A percentile compares a stretch with the other conserved stretches of the same genome.
These are phyloP conservation scores for Agriopis leucophaearia DNA, from an alignment of 2,888 invertebrate species.

Conservation along the genomic window DNA sequence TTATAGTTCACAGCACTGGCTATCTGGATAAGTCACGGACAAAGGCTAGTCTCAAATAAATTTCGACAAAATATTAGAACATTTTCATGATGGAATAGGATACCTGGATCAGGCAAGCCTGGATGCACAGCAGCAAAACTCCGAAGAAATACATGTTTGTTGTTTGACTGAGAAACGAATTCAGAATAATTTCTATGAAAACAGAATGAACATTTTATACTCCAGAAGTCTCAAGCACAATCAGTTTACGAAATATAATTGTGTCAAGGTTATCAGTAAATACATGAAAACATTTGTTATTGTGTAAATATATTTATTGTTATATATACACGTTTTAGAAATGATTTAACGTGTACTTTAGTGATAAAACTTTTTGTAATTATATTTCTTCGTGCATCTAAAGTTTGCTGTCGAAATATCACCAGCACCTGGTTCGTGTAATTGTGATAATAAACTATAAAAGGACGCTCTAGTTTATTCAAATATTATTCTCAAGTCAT, in stretches of 20 bases:
- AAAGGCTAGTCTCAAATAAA: too few species aligned
- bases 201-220: constrained; percentile 9
- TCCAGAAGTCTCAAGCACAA: not conserved
- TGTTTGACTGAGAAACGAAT: constrained; percentile 25
- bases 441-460: constrained; percentile 20
- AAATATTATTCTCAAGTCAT: constrained; percentile 30
- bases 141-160: constrained; percentile 44
- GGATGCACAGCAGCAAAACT: constrained; percentile 42
- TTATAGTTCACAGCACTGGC: too few species aligned
- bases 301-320: constrained; percentile 1
- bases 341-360: not conserved
- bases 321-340: constrained; percentile 5
- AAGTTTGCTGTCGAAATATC: not conserved
- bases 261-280: constrained; percentile 4
- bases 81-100: not conserved
- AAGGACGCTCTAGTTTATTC: not conserved
- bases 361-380: not conserved
- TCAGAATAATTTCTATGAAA: not conserved
- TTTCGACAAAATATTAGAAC: too few species aligned
- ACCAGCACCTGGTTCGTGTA: not conserved
- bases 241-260: constrained; percentile 8
- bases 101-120: constrained; percentile 54
- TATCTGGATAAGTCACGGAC: too few species aligned
- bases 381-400: not conserved
- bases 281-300: not conserved